Conservation (phyloP, 2,888 invertebrate species). For the Mesoligia furuncula region DNA sequence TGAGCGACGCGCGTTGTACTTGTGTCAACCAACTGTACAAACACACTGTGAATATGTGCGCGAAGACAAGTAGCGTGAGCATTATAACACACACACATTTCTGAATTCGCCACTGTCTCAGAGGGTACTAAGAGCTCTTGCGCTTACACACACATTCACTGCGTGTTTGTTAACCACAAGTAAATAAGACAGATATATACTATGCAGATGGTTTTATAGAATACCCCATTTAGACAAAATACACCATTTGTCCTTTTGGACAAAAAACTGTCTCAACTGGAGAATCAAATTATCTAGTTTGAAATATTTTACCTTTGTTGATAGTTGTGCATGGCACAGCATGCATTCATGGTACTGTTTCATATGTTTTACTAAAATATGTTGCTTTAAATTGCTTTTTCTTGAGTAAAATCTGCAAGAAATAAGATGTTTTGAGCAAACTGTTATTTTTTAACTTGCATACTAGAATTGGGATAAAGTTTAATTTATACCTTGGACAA, state of each 20-base stretch:
- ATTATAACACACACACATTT: neutral
- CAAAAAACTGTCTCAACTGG: neutral
- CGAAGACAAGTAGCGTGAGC: neutral
- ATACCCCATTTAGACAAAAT: neutral
- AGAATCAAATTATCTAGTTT: neutral
- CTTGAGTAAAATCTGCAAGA: constrained; percentile 86
- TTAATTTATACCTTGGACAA: constrained; percentile 77
- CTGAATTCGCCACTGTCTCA: neutral
- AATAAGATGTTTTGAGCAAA: neutral
- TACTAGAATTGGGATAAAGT: neutral
- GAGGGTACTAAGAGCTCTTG: neutral
- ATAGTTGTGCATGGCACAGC: constrained; percentile 78
- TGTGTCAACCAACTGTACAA: neutral
- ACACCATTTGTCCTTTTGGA: too few relatives aligned
- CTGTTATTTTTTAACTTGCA: neutral
- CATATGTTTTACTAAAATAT: constrained; percentile 88
- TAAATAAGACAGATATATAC: neutral
- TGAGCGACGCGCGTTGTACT: neutral
- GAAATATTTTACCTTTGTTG: constrained; percentile 79
- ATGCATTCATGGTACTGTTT: constrained; percentile 86
- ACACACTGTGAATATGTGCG: neutral
- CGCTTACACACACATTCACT: neutral
- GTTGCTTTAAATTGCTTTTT: constrained; percentile 89
- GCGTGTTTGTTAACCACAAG: neutral
- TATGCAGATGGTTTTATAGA: neutral